phyloP scores from a whole-genome alignment of 2,888 invertebrate species.

The Dexiosoma caninum region DNA sequence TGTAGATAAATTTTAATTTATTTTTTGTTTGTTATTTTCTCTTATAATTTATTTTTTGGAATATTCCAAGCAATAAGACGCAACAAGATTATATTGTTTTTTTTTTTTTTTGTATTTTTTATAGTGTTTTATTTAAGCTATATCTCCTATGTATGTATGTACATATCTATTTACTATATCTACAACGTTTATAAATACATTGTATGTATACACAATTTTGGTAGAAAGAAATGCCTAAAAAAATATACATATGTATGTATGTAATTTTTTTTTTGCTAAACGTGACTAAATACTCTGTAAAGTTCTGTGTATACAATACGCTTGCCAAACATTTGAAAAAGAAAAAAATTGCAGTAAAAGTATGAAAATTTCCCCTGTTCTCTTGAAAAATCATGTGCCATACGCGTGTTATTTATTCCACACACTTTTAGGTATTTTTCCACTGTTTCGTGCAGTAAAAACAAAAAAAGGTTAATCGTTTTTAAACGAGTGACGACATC shows the following conservation, averaged over 20 bases:
- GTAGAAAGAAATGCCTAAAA: no score
- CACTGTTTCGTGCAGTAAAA: background rate
- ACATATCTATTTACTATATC: no score
- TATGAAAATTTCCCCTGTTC: background rate
- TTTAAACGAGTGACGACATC: background rate
- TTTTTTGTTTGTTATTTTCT: no score
- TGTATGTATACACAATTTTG: background rate
- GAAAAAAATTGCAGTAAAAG: no score
- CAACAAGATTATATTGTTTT: no score
- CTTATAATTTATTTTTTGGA: no score
- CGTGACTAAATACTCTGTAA: no score
- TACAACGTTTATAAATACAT: no score
- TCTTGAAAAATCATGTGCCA: conserved; percentile 1
- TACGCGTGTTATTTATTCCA: background rate
- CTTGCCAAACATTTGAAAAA: no score
- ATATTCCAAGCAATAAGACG: no score
- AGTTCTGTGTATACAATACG: background rate
- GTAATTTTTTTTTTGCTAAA: background rate
- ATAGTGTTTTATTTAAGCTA: background rate
- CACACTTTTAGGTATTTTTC: background rate
- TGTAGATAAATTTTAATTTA: no score
- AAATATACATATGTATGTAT: background rate
- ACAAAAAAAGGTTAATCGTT: background rate
- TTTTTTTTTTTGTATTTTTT: no score
- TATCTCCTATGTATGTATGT: background rate